A percentile compares a stretch with the other conserved stretches of the same genome.
Conservation (phyloP, 2,888 invertebrate species). For the Unio delphinus region DNA sequence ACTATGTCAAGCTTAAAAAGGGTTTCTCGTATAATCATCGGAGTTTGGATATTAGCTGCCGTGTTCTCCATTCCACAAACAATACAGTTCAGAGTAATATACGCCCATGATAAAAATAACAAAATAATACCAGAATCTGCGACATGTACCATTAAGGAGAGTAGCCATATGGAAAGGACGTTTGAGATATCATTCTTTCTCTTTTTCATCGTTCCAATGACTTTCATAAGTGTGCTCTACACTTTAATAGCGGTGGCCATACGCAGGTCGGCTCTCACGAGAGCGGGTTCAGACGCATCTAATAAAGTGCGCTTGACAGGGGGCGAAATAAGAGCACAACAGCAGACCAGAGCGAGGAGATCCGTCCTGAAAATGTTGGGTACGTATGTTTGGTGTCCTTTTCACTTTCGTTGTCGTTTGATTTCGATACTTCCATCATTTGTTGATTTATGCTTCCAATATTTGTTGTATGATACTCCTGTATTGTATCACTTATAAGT, state of each 20-base stretch:
- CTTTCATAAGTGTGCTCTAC: slow-evolving; percentile 86
- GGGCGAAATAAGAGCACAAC: slow-evolving; percentile 34
- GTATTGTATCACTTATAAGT: too few relatives aligned
- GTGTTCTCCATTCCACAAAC: slow-evolving; percentile 79
- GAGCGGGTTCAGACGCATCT: slow-evolving; percentile 46
- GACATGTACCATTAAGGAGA: slow-evolving; percentile 74
- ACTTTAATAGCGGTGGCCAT: slow-evolving; percentile 69
- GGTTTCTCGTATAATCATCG: slow-evolving; percentile 84
- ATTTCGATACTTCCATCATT: too few relatives aligned
- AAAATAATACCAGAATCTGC: slow-evolving; percentile 75
- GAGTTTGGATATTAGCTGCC: slow-evolving; percentile 84
- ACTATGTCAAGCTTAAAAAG: slow-evolving; percentile 86
- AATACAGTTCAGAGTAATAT: slow-evolving; percentile 82
- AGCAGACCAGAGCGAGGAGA: slow-evolving; percentile 61
- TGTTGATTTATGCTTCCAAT: too few relatives aligned
- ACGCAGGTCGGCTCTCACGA: slow-evolving; percentile 42
- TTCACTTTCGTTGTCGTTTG: background rate
- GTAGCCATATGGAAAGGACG: slow-evolving; percentile 37
- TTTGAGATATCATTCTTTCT: slow-evolving; percentile 79
- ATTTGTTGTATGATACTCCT: too few relatives aligned
- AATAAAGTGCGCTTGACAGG: slow-evolving; percentile 30
- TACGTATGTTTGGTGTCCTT: slow-evolving; percentile 68
- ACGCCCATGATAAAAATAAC: slow-evolving; percentile 53
- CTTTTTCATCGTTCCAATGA: slow-evolving; percentile 91
- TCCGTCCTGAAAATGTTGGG: slow-evolving; percentile 77